Conservation (phyloP, 2,113 vertebrate species). For the Pluvianellus socialis region DNA sequence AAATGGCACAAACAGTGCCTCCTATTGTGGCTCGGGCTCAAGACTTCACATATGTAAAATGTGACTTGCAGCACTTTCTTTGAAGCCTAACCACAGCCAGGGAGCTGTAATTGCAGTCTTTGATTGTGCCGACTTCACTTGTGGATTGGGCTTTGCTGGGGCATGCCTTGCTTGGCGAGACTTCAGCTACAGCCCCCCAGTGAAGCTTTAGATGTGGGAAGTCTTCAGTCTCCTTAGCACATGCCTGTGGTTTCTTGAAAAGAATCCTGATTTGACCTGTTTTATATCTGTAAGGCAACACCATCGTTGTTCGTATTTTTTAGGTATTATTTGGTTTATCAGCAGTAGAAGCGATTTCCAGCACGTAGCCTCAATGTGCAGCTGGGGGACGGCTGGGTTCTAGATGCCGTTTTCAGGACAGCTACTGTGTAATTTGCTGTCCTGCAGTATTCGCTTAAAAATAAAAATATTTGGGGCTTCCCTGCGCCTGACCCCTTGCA, state of each 20-base stretch:
- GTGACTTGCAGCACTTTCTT: conserved; percentile 80
- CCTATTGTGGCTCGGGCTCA: conserved; percentile 50
- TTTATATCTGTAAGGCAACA: conserved; percentile 66
- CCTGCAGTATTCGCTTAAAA: background rate
- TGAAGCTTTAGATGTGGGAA: conserved; percentile 90
- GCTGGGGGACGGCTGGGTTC: background rate
- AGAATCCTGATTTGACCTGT: conserved; percentile 79
- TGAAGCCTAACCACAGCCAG: conserved; percentile 88
- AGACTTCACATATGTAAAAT: conserved; percentile 71
- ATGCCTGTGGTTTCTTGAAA: conserved; percentile 89
- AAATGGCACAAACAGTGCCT: conserved; percentile 43
- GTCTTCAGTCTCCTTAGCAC: conserved; percentile 78
- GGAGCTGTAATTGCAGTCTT: conserved; percentile 85
- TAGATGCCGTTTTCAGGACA: background rate
- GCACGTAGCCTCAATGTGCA: background rate
- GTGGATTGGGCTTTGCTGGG: conserved; percentile 72
- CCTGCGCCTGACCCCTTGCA: background rate
- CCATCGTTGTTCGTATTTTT: background rate
- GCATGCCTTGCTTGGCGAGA: conserved; percentile 75
- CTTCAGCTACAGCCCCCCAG: conserved; percentile 82
- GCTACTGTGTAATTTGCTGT: background rate
- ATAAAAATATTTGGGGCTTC: background rate
- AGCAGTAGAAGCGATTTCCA: background rate
- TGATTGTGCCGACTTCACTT: conserved; percentile 81
- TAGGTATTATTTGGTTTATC: conserved; percentile 25